Evolutionary conservation across 1,140 invertebrate species (phyloP), one percentile per base, ranked within the genome.

Genomic region (Leptestheria dahalacensis): DNA sequence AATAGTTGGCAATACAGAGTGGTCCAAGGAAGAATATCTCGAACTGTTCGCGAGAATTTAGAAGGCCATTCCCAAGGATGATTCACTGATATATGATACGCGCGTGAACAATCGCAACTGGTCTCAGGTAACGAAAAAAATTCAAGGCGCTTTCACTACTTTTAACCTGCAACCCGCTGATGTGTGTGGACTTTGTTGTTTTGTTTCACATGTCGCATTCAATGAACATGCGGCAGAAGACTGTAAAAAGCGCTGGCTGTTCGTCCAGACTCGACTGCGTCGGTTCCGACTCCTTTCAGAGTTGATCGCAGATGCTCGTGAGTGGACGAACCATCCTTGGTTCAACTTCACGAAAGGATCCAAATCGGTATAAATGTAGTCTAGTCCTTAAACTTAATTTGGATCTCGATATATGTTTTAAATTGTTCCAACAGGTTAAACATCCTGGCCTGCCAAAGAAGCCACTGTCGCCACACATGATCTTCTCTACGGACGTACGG

Each of bases 361-460:
- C 29, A 68, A 67, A 59, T 61, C 64, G 56, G 67, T 70, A 63
- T 48, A 29, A 18, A 18, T 11, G 25, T 9, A n/a, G 6, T 3
- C 15, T 57, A 59, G 23, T 9, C 55, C 15, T 58, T 59, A 1
- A n/a, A n/a, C n/a, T n/a, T n/a, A n/a, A n/a, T n/a, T n/a, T n/a
- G n/a, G n/a, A n/a, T n/a, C n/a, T n/a, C n/a, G n/a, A n/a, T n/a
- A n/a, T n/a, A n/a, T n/a, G n/a, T n/a, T n/a, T n/a, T n/a, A n/a
- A n/a, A n/a, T n/a, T n/a, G n/a, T n/a, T n/a, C n/a, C 41, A 62
- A 52, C 50, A 53, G 20, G 21, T 25, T 9, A 56, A 66, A 55
- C 75, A 77, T 67, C 77, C 77, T 33, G 75, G 75, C 59, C 67
- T 72, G 66, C 76, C 76, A 1, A 73, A 71, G 63, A 69, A 73